phyloP scores from a whole-genome alignment of 2,797 vertebrate genomes.

The Urophycis tenuis region DNA sequence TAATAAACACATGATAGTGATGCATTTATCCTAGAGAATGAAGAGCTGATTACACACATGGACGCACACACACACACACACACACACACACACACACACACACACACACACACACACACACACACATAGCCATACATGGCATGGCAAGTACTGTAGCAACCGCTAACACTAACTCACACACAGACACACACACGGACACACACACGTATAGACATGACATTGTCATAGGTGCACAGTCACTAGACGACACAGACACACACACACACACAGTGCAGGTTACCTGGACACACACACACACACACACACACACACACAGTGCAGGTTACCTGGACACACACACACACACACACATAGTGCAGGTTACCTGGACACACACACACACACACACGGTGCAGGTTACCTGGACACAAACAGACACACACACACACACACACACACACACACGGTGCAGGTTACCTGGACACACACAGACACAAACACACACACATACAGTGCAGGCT shows the following conservation, averaged over 20 bases:
- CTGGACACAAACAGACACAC: slow-evolving; percentile 57
- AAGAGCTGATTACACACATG: neutral
- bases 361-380: slow-evolving; percentile 4
- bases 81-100: neutral
- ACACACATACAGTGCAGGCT: slow-evolving; percentile 47
- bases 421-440: neutral
- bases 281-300: slow-evolving; percentile 8
- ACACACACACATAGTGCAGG: neutral
- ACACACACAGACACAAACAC: too few species aligned
- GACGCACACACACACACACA: neutral
- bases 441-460: too few species aligned
- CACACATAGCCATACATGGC: slow-evolving; percentile 17
- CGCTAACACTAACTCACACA: neutral
- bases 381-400: slow-evolving; percentile 64
- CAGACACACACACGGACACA: neutral
- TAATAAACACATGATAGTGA: neutral
- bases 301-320: slow-evolving; percentile 22
- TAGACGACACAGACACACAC: neutral
- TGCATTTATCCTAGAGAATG: neutral
- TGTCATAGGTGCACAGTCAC: neutral
- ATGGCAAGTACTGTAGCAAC: neutral
- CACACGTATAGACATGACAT: neutral
- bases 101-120: slow-evolving; percentile 7
- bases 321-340: slow-evolving; percentile 72
- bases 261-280: too few species aligned